These are phyloP conservation scores for Alligator mississippiensis DNA, from an alignment of 2,113 vertebrate genomes.

Conservation along the genomic window DNA sequence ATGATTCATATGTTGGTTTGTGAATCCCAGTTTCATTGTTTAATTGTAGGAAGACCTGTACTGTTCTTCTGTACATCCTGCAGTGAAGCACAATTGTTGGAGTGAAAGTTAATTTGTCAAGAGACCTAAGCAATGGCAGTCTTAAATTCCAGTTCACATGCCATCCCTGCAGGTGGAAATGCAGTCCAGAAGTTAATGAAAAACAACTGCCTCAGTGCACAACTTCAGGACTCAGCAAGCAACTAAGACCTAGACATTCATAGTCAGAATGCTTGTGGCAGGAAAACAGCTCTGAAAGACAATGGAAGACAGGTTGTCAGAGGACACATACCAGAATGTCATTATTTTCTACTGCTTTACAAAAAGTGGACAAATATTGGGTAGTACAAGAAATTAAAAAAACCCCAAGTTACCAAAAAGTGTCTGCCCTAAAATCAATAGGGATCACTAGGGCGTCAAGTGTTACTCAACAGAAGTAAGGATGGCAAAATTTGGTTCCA, in stretches of 20 bases:
- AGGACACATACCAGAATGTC: rapidly evolving
- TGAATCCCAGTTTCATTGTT: neutral
- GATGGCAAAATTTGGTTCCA: neutral
- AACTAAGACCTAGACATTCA: neutral
- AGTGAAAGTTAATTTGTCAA: neutral
- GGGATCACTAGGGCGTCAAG: neutral
- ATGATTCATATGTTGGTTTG: rapidly evolving
- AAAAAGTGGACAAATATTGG: neutral
- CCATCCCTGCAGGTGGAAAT: neutral
- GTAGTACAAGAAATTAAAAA: neutral
- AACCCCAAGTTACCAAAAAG: neutral
- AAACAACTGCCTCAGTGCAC: neutral
- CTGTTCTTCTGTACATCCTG: neutral
- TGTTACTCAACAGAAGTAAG: neutral
- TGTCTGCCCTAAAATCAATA: neutral
- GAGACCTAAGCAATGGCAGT: neutral
- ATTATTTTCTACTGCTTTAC: rapidly evolving
- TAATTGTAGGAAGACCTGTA: neutral
- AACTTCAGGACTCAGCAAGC: neutral
- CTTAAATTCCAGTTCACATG: rapidly evolving
- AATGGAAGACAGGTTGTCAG: neutral
- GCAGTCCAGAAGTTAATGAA: neutral
- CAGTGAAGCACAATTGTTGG: neutral
- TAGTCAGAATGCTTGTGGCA: rapidly evolving
- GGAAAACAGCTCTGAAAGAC: conserved; percentile 4